Percentiles rank a stretch among this genome's conserved stretches.
Conservation (phyloP, 2,113 vertebrate species). For the Anas platyrhynchos region DNA sequence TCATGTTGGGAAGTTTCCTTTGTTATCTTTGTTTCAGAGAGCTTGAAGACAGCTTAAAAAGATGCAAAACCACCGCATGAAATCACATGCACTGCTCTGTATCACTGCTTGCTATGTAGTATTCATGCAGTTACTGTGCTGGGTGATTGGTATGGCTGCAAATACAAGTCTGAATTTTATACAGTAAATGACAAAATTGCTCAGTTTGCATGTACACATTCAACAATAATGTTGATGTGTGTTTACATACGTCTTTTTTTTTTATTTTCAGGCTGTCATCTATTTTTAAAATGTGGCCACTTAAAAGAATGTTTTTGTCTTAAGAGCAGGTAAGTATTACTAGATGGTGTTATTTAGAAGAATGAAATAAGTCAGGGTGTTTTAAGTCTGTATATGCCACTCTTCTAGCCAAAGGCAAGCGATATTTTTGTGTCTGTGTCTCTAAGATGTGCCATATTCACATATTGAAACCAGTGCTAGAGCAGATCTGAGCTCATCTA, state of each 20-base stretch:
- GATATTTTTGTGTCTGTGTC: neutral
- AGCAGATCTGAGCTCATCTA: neutral
- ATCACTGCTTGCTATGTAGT: rapidly evolving
- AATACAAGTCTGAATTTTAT: neutral
- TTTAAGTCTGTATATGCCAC: neutral
- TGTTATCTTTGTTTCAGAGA: conserved; percentile 39
- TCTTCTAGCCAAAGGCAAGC: neutral
- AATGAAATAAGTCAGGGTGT: neutral
- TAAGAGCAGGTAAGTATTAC: neutral
- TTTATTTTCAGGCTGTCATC: neutral
- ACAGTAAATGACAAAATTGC: neutral
- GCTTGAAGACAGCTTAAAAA: neutral
- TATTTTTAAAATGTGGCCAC: neutral
- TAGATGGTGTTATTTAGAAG: neutral
- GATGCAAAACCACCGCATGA: neutral
- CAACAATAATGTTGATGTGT: neutral
- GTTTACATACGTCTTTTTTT: neutral
- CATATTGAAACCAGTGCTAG: neutral
- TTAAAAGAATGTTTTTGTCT: neutral
- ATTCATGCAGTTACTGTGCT: neutral
- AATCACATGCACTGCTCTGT: neutral
- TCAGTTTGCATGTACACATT: neutral
- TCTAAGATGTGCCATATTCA: neutral
- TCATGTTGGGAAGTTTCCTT: conserved; percentile 29
- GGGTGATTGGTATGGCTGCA: neutral